Conservation (phyloP, 2,113 vertebrate species). For the Ophthalmolycus amberensis region DNA sequence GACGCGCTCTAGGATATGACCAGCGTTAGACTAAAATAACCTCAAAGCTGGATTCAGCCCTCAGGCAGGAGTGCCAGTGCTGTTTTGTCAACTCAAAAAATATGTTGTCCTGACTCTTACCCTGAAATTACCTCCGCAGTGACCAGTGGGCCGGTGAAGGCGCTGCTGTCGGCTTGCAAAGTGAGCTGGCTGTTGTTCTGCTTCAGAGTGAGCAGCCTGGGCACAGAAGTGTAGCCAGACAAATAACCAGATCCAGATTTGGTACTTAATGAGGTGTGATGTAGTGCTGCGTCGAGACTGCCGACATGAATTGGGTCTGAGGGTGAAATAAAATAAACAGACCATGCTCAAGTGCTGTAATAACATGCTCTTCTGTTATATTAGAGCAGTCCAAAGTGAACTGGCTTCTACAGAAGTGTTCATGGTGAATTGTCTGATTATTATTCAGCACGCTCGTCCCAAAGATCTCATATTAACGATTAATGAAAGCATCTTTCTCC, state of each 20-base stretch:
- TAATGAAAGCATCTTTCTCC: slow-evolving; percentile 34
- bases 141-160: slow-evolving; percentile 12
- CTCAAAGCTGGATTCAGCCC: background rate
- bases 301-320: slow-evolving; percentile 41
- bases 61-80: background rate
- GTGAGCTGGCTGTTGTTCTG: slow-evolving; percentile 30
- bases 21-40: slow-evolving; percentile 28
- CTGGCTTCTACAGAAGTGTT: slow-evolving; percentile 11
- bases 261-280: slow-evolving; percentile 66
- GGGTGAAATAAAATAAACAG: slow-evolving; percentile 64
- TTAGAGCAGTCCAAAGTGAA: slow-evolving; percentile 10
- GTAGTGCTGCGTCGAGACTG: slow-evolving; percentile 17
- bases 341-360: slow-evolving; percentile 28
- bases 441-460: slow-evolving; percentile 32
- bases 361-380: slow-evolving; percentile 42
- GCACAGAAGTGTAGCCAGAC: slow-evolving; percentile 38
- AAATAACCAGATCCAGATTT: slow-evolving; percentile 56
- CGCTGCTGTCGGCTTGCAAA: slow-evolving; percentile 21
- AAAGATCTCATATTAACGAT: slow-evolving; percentile 31
- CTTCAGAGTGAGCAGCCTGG: slow-evolving; percentile 27
- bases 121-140: slow-evolving; percentile 48
- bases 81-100: slow-evolving; percentile 21
- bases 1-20: background rate
- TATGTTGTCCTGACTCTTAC: slow-evolving; percentile 23
- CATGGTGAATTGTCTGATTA: slow-evolving; percentile 34